Base-by-base conservation (phyloP, 2,888 invertebrate species). In the Nematopogon swammerdamellus region DNA sequence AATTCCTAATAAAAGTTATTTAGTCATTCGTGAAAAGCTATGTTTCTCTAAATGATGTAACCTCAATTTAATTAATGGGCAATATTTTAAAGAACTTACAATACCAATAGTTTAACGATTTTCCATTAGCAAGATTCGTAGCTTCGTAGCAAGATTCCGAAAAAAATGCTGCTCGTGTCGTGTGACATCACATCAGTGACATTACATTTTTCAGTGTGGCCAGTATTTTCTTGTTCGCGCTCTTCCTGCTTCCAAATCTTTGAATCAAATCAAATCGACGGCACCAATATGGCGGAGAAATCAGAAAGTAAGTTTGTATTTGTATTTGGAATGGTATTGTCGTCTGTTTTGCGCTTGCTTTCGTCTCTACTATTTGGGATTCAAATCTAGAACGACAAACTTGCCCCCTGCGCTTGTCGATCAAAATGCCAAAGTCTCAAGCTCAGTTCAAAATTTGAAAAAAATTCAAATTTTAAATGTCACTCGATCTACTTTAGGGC, bases 201-300 rank as follows among this genome's bases (percentile, higher is more conserved):
- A n/a, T n/a, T n/a, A n/a, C n/a, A n/a, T n/a, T 36, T 14, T 36
- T 36, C 14, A 18, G 20, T 2, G 19, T 42, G 43, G n/a, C 16
- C 42, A 30, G 18, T 11, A 8, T 16, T 18, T 5, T 2, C 11
- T n/a, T 11, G 18, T 19, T 25, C 17, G 17, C 29, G 48, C 64
- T 75, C 75, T 74, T 74, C 76, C 73, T 72, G 73, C 64, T 67
- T 66, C 47, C 45, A 52, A 49, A 57, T 68, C 68, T 71, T 70
- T 64, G 68, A 70, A 70, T 64, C 64, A 61, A 67, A 68, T 63
- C 62, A 63, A 65, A 60, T 62, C 65, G 68, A 71, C 65, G 62
- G 82, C 79, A 82, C 83, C 87, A 88, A 88, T 80, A 89, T 89
- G 88, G 88, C 88, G 85, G 87, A 88, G 82, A 82, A 84, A 83